These are phyloP conservation scores for Rhegmatorhina hoffmannsi DNA, from an alignment of 2,113 vertebrate species.

Conservation along the genomic window DNA sequence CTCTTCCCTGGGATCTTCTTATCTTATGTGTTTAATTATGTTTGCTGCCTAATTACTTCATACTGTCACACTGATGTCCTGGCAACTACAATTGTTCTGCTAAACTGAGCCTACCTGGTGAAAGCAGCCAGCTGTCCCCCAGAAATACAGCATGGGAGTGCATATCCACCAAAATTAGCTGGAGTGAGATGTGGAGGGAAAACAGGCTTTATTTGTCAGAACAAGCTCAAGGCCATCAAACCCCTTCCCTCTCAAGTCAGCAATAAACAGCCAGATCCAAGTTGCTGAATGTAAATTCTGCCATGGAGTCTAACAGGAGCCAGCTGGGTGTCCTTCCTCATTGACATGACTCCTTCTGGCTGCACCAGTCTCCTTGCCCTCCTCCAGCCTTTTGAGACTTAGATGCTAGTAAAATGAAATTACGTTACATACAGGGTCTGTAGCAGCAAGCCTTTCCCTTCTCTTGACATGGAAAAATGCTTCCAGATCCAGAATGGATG, in stretches of 20 bases:
- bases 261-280: neutral
- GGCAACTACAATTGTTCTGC: neutral
- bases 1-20: neutral
- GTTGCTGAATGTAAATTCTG: constrained; percentile 8
- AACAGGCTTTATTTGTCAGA: neutral
- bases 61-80: neutral
- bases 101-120: neutral
- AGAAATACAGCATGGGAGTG: neutral
- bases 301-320: neutral
- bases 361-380: neutral
- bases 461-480: neutral
- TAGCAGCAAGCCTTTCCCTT: neutral
- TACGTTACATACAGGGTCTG: neutral
- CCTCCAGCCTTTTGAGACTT: neutral
- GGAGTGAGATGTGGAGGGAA: neutral
- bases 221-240: neutral
- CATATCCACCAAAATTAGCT: neutral
- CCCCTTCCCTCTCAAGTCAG: neutral
- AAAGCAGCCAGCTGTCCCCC: neutral
- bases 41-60: neutral
- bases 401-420: neutral
- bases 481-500: neutral
- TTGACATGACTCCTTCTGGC: neutral
- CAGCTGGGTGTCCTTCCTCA: neutral
- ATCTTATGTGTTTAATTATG: neutral